These are phyloP conservation scores for Silurus lanzhouensis DNA, from an alignment of 2,797 vertebrate species.

Conservation along the genomic window DNA sequence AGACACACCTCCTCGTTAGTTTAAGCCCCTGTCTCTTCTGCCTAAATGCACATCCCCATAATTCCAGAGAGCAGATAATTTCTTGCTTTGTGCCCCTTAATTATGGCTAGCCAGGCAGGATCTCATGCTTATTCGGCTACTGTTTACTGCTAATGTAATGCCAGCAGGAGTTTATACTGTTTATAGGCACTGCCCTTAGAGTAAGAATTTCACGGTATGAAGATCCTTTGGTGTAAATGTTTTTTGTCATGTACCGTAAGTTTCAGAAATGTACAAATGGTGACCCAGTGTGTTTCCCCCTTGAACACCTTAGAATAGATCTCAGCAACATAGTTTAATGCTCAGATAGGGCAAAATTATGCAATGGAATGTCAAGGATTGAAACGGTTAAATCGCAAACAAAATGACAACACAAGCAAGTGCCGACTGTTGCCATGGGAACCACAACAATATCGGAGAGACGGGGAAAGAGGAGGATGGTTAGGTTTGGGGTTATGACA, in stretches of 20 bases:
- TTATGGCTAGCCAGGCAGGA: constrained; percentile 31
- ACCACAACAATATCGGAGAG: not conserved
- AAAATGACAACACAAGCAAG: not conserved
- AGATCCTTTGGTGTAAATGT: not conserved
- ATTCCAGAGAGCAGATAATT: constrained; percentile 48
- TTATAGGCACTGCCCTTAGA: not conserved
- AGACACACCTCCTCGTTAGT: constrained; percentile 47
- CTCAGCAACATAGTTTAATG: not conserved
- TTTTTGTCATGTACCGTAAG: not conserved
- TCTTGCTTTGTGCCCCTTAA: constrained; percentile 34
- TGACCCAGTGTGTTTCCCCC: not conserved
- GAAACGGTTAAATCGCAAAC: not conserved
- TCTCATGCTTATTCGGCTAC: constrained; percentile 36
- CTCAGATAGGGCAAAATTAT: not conserved
- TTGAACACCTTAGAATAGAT: not conserved
- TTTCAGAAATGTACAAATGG: not conserved
- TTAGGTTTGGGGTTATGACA: not conserved
- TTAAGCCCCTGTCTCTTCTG: not conserved
- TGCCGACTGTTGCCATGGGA: not conserved
- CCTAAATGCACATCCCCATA: constrained; percentile 30
- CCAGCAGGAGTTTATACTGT: constrained; percentile 26
- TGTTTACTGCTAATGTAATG: constrained; percentile 9
- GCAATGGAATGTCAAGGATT: no score
- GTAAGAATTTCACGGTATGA: no score
- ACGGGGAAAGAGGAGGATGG: not conserved